Conservation (phyloP, 2,888 invertebrate genomes). For the Cerastis rubricosa region DNA sequence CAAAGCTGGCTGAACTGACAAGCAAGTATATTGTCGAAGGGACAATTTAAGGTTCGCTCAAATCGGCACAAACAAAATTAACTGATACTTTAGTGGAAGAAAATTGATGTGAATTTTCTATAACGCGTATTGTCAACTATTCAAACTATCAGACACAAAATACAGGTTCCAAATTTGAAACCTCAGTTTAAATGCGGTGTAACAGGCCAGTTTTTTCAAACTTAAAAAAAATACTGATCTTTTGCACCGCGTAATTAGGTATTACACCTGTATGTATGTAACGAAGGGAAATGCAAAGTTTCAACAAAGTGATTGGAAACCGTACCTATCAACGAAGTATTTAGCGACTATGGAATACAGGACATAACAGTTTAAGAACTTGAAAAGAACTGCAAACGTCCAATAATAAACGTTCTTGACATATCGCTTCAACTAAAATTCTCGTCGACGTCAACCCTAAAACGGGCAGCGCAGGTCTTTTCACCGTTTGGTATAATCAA, state of each 20-base stretch:
- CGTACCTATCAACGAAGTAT: not conserved
- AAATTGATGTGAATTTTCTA: not conserved
- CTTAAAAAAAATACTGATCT: not conserved
- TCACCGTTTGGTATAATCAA: slow-evolving; percentile 58
- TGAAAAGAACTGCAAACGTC: not conserved
- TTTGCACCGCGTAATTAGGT: not conserved
- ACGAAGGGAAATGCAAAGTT: not conserved
- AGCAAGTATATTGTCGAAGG: not conserved
- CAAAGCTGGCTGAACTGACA: slow-evolving; percentile 9
- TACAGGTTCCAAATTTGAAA: not conserved
- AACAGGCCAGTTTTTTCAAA: not conserved
- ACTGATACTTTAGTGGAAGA: not conserved
- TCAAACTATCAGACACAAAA: not conserved
- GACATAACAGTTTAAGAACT: not conserved
- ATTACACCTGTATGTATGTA: not conserved
- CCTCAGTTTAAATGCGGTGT: not conserved
- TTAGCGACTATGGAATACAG: not conserved
- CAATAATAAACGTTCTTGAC: not conserved
- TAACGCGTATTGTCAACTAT: not conserved
- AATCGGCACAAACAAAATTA: too few species aligned
- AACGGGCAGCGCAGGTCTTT: slow-evolving; percentile 15
- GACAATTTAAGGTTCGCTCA: not conserved
- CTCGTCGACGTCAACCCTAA: not conserved
- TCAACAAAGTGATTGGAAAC: not conserved
- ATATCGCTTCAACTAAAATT: not conserved